Evolutionary conservation across 2,113 vertebrate species (phyloP), one percentile per base, ranked within the genome.

Genomic region (Apodemus sylvaticus): DNA sequence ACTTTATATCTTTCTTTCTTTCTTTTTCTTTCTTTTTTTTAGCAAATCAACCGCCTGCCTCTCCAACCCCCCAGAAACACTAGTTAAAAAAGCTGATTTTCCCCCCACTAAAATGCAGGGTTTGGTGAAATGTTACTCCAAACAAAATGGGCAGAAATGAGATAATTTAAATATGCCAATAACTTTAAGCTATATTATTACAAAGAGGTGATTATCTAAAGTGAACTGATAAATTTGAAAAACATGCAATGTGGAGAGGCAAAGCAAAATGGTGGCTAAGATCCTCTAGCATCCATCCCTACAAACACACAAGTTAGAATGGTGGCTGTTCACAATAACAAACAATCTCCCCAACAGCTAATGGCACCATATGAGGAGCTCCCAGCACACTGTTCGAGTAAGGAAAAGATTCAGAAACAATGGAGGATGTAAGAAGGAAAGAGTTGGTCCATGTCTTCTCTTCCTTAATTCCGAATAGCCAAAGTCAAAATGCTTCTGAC

Each of bases 161-260:
- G 42, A 64, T 71, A 58, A 90, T 58, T 93, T 95, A 71, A 85
- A 64, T 66, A 10, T 89, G 26, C 16, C 2, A 51, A 71, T 68
- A 66, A 86, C 60, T 55, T 55, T 83, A 64, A n/a, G 22, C 77
- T 58, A 26, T 13, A 62, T 22, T 36, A 14, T n/a, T 60, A 73
- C 45, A 86, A 81, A 51, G 92, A 48, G 29, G 31, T 78, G 36
- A 24, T 70, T 66, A 68, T 42, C 48, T 92, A 89, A 85, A 93
- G 73, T 73, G 4, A 73, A 48, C n/a, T 76, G 90, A 93, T 79
- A 76, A 90, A 86, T 24, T 73, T 95, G 45, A 62, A 90, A 86
- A 83, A 36, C 24, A 62, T 71, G 5, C 45, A 55, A 66, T 64
- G 22, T 34, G 20, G 58, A 45, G 10, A 66, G 13, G 36, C 19